phyloP scores from a whole-genome alignment of 1,140 invertebrate species.

The Hermetia illucens region DNA sequence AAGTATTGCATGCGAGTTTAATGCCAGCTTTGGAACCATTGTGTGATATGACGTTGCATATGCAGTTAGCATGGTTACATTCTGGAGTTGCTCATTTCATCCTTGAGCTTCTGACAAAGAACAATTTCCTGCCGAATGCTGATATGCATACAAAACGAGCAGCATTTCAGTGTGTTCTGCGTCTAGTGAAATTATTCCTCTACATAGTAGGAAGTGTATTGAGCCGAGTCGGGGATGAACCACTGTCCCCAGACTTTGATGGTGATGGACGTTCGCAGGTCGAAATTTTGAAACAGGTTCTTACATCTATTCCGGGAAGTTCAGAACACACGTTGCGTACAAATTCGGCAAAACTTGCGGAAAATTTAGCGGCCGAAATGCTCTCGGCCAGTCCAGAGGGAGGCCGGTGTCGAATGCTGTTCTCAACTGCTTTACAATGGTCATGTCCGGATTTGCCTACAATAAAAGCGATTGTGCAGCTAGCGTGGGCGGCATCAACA shows the following conservation, averaged over 20 bases:
- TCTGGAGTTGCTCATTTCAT: slow-evolving; percentile 61
- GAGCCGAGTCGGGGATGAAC: slow-evolving; percentile 27
- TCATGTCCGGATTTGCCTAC: slow-evolving; percentile 50
- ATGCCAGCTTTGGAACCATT: slow-evolving; percentile 80
- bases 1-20: slow-evolving; percentile 81
- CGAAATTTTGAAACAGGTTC: slow-evolving; percentile 29
- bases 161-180: slow-evolving; percentile 76
- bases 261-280: slow-evolving; percentile 22
- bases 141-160: slow-evolving; percentile 69
- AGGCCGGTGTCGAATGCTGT: slow-evolving; percentile 34
- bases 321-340: slow-evolving; percentile 53
- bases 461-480: slow-evolving; percentile 52
- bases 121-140: slow-evolving; percentile 71
- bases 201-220: slow-evolving; percentile 64
- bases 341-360: slow-evolving; percentile 57
- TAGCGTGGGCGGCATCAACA: slow-evolving; percentile 65
- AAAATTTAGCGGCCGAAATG: slow-evolving; percentile 46
- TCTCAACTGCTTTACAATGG: slow-evolving; percentile 43
- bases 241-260: slow-evolving; percentile 20
- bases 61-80: slow-evolving; percentile 67
- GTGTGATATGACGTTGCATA: slow-evolving; percentile 68
- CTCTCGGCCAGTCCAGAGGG: slow-evolving; percentile 32
- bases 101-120: slow-evolving; percentile 73
- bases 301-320: slow-evolving; percentile 31
- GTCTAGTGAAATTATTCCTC: slow-evolving; percentile 76